Evolutionary conservation across 1,140 invertebrate genomes (phyloP).

Genomic region (Bombyx mandarina): DNA sequence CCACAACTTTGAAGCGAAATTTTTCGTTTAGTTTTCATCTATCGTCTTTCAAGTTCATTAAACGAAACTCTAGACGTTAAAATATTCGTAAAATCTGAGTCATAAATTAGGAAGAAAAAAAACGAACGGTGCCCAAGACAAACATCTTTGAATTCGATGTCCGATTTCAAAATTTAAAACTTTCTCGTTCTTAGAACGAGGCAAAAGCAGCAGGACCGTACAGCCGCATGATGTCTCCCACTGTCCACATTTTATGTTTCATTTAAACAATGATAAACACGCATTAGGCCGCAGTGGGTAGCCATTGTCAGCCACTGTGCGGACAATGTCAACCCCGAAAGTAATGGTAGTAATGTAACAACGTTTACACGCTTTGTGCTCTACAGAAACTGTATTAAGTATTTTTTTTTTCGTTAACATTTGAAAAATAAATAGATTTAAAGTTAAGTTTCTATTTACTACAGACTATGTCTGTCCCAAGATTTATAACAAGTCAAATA

Average conservation of each 20-base stretch:
- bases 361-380: conserved; percentile 6
- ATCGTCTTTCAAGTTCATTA: no score
- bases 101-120: no score
- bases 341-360: conserved; percentile 25
- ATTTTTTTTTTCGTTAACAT: not conserved
- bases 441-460: no score
- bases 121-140: no score
- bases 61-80: no score
- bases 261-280: conserved; percentile 38
- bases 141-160: no score
- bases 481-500: no score
- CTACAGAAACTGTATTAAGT: not conserved
- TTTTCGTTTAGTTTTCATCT: no score
- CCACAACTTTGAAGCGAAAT: no score
- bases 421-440: no score
- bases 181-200: conserved; percentile 15
- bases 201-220: conserved; percentile 8
- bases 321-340: conserved; percentile 35
- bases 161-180: conserved; percentile 1
- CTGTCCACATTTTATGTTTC: conserved; percentile 26
- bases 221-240: conserved; percentile 8
- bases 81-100: no score
- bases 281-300: conserved; percentile 26
- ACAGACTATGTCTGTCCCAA: no score
- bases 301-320: conserved; percentile 39